Conservation (phyloP, 2,113 vertebrate genomes). For the Pygoscelis antarcticus region DNA sequence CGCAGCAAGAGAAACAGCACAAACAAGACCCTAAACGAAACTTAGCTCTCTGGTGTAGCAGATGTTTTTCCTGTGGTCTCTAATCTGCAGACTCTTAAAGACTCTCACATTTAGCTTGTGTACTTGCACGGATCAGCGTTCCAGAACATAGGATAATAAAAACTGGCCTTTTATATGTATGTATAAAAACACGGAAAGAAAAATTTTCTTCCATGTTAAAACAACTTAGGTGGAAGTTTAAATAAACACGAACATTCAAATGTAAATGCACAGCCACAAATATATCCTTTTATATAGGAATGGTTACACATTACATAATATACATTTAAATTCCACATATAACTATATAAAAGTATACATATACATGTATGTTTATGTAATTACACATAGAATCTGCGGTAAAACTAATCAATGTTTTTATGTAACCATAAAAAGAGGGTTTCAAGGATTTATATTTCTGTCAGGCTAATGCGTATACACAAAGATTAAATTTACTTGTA, state of each 20-base stretch:
- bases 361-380: neutral
- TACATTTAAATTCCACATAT: neutral
- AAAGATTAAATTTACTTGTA: neutral
- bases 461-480: neutral
- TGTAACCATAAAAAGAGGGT: neutral
- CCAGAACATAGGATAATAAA: neutral
- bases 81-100: neutral
- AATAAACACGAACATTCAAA: neutral
- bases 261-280: neutral
- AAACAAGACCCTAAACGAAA: neutral
- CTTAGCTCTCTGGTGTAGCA: neutral
- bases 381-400: neutral
- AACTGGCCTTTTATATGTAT: neutral
- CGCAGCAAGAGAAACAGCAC: neutral
- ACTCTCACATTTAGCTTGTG: neutral
- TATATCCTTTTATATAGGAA: neutral
- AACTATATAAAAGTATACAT: neutral
- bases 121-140: neutral
- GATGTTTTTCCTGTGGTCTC: neutral
- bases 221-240: neutral
- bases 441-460: neutral
- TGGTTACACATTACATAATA: neutral
- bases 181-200: neutral
- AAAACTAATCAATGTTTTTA: neutral
- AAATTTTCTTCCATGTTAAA: neutral